Base-by-base conservation (phyloP, 1,140 invertebrate genomes). In the Ladona fulva region DNA sequence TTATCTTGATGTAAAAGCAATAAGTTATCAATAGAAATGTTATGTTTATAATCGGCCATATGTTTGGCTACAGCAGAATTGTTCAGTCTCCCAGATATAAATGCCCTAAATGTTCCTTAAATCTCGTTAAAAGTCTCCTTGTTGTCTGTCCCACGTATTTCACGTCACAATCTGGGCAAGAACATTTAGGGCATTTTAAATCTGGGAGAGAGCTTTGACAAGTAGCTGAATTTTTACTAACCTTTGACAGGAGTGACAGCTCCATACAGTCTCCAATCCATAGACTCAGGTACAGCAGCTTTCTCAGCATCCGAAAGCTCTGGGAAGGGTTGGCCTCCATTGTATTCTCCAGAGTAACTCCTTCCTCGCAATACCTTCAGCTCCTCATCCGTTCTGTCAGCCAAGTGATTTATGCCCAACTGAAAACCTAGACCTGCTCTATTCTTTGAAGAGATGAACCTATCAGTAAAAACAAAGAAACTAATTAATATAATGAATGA, bases 211-310 rank as follows among this genome's bases (percentile, higher is more conserved):
- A n/a, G n/a, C n/a, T n/a, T n/a, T n/a, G n/a, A n/a, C n/a, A n/a
- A n/a, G n/a, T n/a, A n/a, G 29, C 29, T 78, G 12, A 29, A 42
- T 79, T 78, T 16, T 24, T 76, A 80, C 79, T 82, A 85, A 93
- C 92, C 91, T 89, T 97, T 97, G 0, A 98, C 93, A 0, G 96
- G 96, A 0, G 95, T 97, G 0, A 98, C 96, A 80, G 96, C 97
- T 42, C 95, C 96, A 83, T 89, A 92, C 0, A 98, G 84, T 81
- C 96, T 91, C 97, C 97, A 98, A 86, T 98, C 96, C 79, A 92
- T 87, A 81, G 87, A 89, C 1, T 89, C 87, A 6, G 95, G 95
- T 12, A 85, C 83, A 82, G 88, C 84, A 66, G 85, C 80, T 78
- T 84, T 80, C 29, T 81, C 80, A 14, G 85, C 83, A 10, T 84